Conservation (phyloP, 2,113 vertebrate species). For the Collichthys lucidus region DNA sequence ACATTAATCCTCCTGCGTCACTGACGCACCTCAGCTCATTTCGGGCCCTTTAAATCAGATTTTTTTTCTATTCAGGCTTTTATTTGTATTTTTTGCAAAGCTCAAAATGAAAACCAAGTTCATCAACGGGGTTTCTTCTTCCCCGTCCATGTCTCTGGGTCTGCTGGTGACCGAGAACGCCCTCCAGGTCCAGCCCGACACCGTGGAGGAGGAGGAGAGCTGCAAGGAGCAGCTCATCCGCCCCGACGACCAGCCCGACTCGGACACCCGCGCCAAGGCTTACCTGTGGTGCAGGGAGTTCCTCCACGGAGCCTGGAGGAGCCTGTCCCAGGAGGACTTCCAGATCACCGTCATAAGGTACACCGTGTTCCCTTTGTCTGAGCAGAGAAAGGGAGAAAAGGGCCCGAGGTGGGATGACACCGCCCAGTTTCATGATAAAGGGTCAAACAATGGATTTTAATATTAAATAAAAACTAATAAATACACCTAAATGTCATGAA, state of each 20-base stretch:
- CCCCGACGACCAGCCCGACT: slow-evolving; percentile 87
- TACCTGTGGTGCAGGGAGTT: slow-evolving; percentile 94
- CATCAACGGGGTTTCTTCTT: slow-evolving; percentile 85
- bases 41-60: neutral
- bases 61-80: neutral
- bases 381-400: neutral
- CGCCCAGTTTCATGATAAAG: neutral
- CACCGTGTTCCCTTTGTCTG: neutral
- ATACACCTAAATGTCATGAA: too few relatives aligned
- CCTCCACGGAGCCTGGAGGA: slow-evolving; percentile 93
- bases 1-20: slow-evolving; percentile 51
- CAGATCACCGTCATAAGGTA: slow-evolving; percentile 91
- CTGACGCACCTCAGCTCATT: neutral
- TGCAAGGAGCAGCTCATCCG: slow-evolving; percentile 75
- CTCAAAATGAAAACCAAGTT: slow-evolving; percentile 85
- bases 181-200: slow-evolving; percentile 81
- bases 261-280: slow-evolving; percentile 87
- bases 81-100: neutral
- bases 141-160: slow-evolving; percentile 83
- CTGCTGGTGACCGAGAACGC: slow-evolving; percentile 82
- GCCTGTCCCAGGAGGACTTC: slow-evolving; percentile 89
- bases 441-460: neutral
- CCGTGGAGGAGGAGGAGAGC: slow-evolving; percentile 63
- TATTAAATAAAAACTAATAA: too few relatives aligned
- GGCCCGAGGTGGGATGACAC: neutral